Evolutionary conservation across 92 coral and sea anemone species (phyloP), one percentile per base, ranked within the genome.

Genomic region (Zoanthus sansibaricus): DNA sequence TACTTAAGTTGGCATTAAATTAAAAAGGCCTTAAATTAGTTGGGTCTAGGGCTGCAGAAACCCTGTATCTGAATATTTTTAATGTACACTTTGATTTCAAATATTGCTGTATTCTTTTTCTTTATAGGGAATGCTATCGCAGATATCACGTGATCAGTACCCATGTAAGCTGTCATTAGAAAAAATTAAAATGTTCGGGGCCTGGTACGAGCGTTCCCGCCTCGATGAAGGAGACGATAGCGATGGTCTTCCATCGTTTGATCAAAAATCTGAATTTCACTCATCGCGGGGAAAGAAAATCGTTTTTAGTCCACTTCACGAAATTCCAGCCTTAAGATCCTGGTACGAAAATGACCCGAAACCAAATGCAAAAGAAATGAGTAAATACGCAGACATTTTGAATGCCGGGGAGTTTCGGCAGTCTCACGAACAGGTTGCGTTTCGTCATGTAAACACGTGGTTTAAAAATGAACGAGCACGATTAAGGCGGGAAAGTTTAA

Each of bases 381-480:
- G 88, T n/a, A 86, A 92, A 76, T 93, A 74, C 45, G 94, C 99
- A 25, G 94, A 93, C 56, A 90, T 93, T 66, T 86, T 96, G 46
- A 96, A 96, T 86, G 86, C 88, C 30, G 75, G 93, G 46, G 99
- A 96, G 62, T 94, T 95, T 77, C 88, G 99, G 13, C 91, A 89
- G 56, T 67, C 97, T 9, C 91, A 83, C 16, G 98, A 96, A 73
- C 89, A 87, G 32, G 99, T 96, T 8, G 92, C 92, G 4, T 92
- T 93, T 9, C 86, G 98, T 32, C 99, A 96, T 82, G 98, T 96
- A 37, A 96, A 96, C 75, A 96, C 98, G 17, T 96, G 99, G 99
- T 96, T 96, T 90, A 96, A 96, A 84, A 96, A 96, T 83, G 99
- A 96, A 66, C 86, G 98, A 52, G 98, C 99, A 9, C 94, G 99